Conservation (phyloP, 2,113 vertebrate species). For the Microtus montanus region DNA sequence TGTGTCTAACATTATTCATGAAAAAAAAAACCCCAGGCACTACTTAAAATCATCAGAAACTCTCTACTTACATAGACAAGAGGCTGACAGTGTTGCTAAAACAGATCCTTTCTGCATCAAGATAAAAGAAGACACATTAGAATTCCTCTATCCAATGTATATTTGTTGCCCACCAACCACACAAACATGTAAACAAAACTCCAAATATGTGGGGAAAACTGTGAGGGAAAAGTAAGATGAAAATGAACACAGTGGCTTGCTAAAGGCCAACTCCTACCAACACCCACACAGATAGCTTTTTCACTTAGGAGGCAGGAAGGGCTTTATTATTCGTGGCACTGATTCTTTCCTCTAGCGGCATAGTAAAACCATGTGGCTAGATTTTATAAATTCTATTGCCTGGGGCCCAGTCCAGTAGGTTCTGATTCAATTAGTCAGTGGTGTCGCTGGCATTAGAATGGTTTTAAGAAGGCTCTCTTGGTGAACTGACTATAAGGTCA, state of each 20-base stretch:
- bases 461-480: slow-evolving; percentile 7
- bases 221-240: background rate
- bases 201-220: background rate
- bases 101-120: background rate
- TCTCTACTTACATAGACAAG: slow-evolving; percentile 23
- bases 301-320: slow-evolving; percentile 31
- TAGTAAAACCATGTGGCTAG: background rate
- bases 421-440: slow-evolving; percentile 11
- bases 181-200: background rate
- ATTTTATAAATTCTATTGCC: slow-evolving; percentile 11
- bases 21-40: background rate
- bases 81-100: background rate
- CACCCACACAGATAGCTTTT: background rate
- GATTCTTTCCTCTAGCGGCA: background rate
- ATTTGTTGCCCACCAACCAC: background rate
- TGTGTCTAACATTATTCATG: slow-evolving; percentile 14
- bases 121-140: background rate
- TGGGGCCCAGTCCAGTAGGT: background rate
- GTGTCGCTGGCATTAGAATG: background rate
- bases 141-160: background rate
- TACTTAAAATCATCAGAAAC: background rate
- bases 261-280: background rate
- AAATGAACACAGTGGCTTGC: background rate
- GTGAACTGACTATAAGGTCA: background rate
- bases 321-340: background rate